Evolutionary conservation across 2,113 vertebrate species (phyloP).

Genomic region (Pterocles burchelli): DNA sequence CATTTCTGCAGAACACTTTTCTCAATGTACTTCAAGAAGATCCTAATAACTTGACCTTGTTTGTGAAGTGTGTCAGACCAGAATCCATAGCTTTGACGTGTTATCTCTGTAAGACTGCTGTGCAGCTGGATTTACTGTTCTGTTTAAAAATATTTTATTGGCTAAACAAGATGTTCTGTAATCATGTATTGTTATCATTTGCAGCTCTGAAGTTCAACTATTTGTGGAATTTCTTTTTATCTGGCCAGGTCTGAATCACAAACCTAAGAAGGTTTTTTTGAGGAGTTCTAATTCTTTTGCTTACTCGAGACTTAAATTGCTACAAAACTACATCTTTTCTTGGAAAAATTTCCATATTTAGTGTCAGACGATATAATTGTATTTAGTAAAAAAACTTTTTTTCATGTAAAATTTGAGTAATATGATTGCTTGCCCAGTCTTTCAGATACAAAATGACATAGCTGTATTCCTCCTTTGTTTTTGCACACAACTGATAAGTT

Average conservation of each 20-base stretch:
- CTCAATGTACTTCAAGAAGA: neutral
- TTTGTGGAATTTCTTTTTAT: neutral
- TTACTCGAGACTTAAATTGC: neutral
- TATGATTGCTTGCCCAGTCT: neutral
- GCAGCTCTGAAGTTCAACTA: neutral
- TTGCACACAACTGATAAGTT: neutral
- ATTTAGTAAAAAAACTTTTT: neutral
- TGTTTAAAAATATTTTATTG: neutral
- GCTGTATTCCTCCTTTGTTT: neutral
- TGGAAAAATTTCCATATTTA: neutral
- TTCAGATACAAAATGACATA: neutral
- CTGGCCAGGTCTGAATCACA: neutral
- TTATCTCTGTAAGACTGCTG: neutral
- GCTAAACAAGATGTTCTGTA: neutral
- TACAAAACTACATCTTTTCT: neutral
- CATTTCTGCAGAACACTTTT: neutral
- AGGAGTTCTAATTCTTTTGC: neutral
- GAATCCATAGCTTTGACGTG: neutral
- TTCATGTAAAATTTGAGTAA: neutral
- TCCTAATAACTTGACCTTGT: neutral
- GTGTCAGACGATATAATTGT: neutral
- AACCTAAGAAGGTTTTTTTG: neutral
- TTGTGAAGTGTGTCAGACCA: neutral
- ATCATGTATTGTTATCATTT: rapidly evolving
- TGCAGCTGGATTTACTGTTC: neutral